Evolutionary conservation across 2,888 invertebrate species (phyloP).

Genomic region (Lepas anatifera): DNA sequence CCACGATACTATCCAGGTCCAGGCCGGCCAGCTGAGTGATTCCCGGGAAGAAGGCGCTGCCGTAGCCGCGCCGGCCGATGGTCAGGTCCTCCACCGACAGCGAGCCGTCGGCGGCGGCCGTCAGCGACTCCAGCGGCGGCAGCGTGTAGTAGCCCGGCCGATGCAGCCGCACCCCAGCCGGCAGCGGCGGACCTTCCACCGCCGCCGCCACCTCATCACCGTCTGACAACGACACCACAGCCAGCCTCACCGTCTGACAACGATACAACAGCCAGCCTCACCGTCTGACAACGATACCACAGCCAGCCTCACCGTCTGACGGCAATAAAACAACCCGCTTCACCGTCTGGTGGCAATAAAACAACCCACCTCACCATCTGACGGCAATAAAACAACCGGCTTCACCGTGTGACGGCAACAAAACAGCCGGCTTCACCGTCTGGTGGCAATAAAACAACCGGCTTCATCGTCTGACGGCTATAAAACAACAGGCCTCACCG

Average conservation of each 20-base stretch:
- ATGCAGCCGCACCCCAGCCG: conserved; percentile 61
- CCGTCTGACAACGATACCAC: background rate
- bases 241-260: background rate
- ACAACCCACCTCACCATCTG: no score
- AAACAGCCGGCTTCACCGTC: no score
- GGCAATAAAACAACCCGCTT: background rate
- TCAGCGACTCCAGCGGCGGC: conserved; percentile 69
- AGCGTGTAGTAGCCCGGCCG: conserved; percentile 83
- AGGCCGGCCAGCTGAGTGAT: conserved; percentile 65
- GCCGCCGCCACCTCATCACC: conserved; percentile 11
- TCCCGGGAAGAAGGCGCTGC: conserved; percentile 75
- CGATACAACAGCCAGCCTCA: background rate
- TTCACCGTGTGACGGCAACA: no score
- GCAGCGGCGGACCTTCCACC: conserved; percentile 40
- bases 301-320: background rate
- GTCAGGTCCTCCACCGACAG: conserved; percentile 67
- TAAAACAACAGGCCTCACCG: no score
- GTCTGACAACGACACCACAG: background rate
- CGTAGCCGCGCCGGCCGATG: conserved; percentile 77
- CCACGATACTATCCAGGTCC: conserved; percentile 24
- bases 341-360: no score
- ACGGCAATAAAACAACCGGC: no score
- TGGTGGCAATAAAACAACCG: no score
- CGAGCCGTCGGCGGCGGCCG: conserved; percentile 47
- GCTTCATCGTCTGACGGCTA: no score